These are phyloP conservation scores for Nasonia longicornis DNA, from an alignment of 1,140 invertebrate species.

Conservation along the genomic window DNA sequence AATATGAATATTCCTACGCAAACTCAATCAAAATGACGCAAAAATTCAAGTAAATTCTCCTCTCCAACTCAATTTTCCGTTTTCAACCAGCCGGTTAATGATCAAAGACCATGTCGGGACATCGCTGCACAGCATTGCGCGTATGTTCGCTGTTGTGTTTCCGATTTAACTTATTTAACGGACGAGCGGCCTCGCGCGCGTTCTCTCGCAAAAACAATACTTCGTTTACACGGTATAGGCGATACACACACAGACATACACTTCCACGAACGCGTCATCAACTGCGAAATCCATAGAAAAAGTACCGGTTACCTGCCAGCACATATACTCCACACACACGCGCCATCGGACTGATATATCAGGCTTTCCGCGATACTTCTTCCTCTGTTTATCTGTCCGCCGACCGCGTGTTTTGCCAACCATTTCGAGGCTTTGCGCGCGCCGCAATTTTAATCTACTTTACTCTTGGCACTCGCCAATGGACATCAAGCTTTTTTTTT, in stretches of 20 bases:
- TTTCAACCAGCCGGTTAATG: background rate
- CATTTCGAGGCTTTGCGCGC: background rate
- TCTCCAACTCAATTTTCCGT: background rate
- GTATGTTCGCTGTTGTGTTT: background rate
- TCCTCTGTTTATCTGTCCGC: background rate
- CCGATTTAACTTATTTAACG: background rate
- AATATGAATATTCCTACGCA: too few species aligned
- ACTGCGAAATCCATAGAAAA: too few species aligned
- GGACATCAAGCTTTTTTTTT: background rate
- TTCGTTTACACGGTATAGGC: too few species aligned
- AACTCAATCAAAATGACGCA: too few species aligned
- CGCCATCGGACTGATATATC: too few species aligned
- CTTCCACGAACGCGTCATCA: too few species aligned
- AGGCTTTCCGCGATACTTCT: background rate
- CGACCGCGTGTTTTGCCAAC: background rate
- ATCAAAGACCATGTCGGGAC: background rate
- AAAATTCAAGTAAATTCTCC: too few species aligned
- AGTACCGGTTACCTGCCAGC: too few species aligned
- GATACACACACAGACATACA: too few species aligned
- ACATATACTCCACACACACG: too few species aligned
- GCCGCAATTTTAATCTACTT: background rate
- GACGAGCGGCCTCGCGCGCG: background rate
- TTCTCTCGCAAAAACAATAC: background rate
- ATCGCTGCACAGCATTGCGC: background rate
- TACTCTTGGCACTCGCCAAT: background rate